These are phyloP conservation scores for Acyrthosiphon pisum DNA, from an alignment of 1,140 invertebrate species.

Conservation along the genomic window DNA sequence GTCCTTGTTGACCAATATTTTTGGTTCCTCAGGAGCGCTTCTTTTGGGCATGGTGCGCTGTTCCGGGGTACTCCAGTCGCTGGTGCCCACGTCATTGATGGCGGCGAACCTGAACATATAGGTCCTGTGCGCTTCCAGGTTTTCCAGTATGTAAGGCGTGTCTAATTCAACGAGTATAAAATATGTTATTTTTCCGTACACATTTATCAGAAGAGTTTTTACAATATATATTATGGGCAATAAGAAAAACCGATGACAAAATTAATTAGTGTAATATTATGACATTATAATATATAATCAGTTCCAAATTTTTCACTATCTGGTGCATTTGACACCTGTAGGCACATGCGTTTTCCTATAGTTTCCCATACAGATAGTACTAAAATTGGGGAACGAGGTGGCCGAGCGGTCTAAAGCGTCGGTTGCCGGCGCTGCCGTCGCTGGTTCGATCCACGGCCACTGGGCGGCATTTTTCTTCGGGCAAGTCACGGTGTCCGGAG, in stretches of 20 bases:
- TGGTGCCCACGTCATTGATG: constrained; percentile 81
- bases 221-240: background rate
- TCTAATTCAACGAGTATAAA: constrained; percentile 58
- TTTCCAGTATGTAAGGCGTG: constrained; percentile 78
- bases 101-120: constrained; percentile 88
- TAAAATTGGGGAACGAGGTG: no score
- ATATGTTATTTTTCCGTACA: background rate
- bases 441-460: no score
- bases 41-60: constrained; percentile 68
- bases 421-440: no score
- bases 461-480: no score
- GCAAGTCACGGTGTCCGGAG: no score
- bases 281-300: no score
- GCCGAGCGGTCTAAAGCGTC: no score
- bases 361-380: background rate
- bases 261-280: background rate
- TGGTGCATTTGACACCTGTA: no score
- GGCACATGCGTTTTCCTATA: no score
- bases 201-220: background rate
- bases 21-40: constrained; percentile 68
- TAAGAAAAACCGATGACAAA: background rate
- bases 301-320: no score
- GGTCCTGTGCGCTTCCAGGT: constrained; percentile 76
- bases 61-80: constrained; percentile 72
- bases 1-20: constrained; percentile 63